Percentiles rank a stretch among this genome's conserved stretches.
phyloP scores from a whole-genome alignment of 2,113 vertebrate species.

The Himantopus leucocephalus region DNA sequence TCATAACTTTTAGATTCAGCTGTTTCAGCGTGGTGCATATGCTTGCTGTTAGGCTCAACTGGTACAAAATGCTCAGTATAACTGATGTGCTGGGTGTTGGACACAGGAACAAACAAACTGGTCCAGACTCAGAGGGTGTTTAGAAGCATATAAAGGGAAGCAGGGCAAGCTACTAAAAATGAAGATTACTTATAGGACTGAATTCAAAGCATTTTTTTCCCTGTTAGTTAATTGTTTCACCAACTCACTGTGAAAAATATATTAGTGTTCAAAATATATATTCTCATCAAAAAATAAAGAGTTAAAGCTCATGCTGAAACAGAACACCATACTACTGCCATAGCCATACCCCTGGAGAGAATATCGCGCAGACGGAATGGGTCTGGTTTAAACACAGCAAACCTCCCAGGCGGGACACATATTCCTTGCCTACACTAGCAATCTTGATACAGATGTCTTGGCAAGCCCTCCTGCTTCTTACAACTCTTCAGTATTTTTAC shows the following conservation, averaged over 20 bases:
- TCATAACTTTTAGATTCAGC: not conserved
- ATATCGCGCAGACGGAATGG: not conserved
- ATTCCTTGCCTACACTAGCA: not conserved
- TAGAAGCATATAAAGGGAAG: not conserved
- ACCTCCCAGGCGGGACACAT: not conserved
- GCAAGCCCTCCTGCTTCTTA: slow-evolving; percentile 4
- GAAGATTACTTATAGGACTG: not conserved
- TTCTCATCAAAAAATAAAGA: not conserved
- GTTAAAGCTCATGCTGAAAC: not conserved
- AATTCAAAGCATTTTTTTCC: not conserved
- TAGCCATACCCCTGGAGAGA: not conserved
- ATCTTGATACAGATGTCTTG: slow-evolving; percentile 25
- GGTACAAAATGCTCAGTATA: not conserved
- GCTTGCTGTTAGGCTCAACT: not conserved
- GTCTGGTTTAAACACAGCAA: not conserved
- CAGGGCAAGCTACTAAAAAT: not conserved
- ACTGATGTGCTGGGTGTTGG: not conserved
- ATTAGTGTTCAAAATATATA: not conserved
- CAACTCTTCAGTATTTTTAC: slow-evolving; percentile 5
- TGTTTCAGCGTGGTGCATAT: not conserved
- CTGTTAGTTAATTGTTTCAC: not conserved
- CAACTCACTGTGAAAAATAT: not conserved
- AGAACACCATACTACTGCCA: not conserved
- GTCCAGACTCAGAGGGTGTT: not conserved
- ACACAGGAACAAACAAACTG: not conserved